Base-by-base conservation (phyloP, 2,113 vertebrate genomes). In the Stercorarius parasiticus region DNA sequence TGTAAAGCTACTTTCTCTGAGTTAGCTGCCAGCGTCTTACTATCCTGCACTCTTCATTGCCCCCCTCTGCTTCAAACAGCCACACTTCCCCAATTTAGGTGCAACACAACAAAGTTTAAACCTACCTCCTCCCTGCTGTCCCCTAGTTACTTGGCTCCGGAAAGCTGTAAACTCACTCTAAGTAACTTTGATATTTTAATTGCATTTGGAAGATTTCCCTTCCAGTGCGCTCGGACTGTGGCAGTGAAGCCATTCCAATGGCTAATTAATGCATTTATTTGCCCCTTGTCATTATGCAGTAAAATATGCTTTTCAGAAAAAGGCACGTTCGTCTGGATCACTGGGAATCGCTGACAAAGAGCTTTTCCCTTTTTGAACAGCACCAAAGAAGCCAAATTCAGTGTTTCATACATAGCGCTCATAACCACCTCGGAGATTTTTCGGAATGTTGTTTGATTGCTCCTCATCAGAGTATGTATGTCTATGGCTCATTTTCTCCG, bases 121-220 rank as follows among this genome's bases (percentile, higher is more conserved):
- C 45, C 5, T 52, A 58, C 20, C 61, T 77, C 62, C 29, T 56
- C 56, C n/a, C 40, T 72, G 81, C 49, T 88, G 61, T 8, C 65
- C 58, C 45, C 12, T 49, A n/a, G 30, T 49, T 27, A 58, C 55
- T 61, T 73, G 38, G 53, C n/a, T 87, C 56, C 43, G 65, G 32
- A 66, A 95, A 87, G 42, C 36, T 15, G 17, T 34, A 55, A 67
- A 10, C 70, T 81, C 79, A 42, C 11, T 18, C 59, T 2, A 8
- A 80, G 58, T 73, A 87, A 88, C 50, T 65, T 56, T 22, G 83
- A 34, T 85, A 66, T 66, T 95, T 90, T 94, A 77, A 91, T 86
- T 88, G 38, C 86, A 30, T 77, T 91, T 95, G 86, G 92, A 93
- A 80, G 14, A 23, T 86, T 89, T 88, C 86, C 55, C 13, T 86